These are phyloP conservation scores for Ornithoptera priamus DNA, from an alignment of 2,888 invertebrate genomes.

Conservation along the genomic window DNA sequence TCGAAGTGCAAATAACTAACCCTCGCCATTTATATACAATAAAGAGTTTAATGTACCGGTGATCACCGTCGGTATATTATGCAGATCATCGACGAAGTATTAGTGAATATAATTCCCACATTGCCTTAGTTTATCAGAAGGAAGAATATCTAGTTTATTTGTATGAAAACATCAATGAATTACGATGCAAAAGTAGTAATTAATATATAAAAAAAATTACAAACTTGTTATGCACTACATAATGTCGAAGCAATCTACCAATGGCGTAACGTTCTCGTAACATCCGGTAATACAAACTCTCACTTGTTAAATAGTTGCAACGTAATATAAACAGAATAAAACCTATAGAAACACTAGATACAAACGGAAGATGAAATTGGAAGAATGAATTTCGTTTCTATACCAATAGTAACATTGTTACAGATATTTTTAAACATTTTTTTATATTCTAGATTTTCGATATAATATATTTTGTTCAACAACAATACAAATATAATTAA, in stretches of 20 bases:
- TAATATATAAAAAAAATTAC: not conserved
- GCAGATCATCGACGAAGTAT: too few species aligned
- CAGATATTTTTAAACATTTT: not conserved
- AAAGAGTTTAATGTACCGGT: too few species aligned
- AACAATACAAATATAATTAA: too few species aligned
- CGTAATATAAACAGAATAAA: conserved; percentile 10
- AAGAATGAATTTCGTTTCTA: not conserved
- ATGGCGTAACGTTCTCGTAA: conserved; percentile 8
- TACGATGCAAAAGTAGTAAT: not conserved
- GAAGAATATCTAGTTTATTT: too few species aligned
- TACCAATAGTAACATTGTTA: not conserved
- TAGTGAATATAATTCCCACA: too few species aligned
- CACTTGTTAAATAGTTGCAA: conserved; percentile 11
- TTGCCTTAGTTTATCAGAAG: too few species aligned
- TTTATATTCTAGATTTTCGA: too few species aligned
- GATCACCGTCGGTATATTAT: too few species aligned
- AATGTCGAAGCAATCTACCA: not conserved
- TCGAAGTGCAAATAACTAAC: too few species aligned
- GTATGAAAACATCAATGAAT: not conserved
- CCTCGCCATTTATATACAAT: too few species aligned
- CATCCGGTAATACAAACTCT: conserved; percentile 20
- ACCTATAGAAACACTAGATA: conserved; percentile 9
- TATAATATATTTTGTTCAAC: too few species aligned
- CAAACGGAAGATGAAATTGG: not conserved
- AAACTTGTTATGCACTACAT: not conserved